Evolutionary conservation across 2,888 invertebrate genomes (phyloP), one percentile per base, ranked within the genome.

Genomic region (Megastigmus dorsalis): DNA sequence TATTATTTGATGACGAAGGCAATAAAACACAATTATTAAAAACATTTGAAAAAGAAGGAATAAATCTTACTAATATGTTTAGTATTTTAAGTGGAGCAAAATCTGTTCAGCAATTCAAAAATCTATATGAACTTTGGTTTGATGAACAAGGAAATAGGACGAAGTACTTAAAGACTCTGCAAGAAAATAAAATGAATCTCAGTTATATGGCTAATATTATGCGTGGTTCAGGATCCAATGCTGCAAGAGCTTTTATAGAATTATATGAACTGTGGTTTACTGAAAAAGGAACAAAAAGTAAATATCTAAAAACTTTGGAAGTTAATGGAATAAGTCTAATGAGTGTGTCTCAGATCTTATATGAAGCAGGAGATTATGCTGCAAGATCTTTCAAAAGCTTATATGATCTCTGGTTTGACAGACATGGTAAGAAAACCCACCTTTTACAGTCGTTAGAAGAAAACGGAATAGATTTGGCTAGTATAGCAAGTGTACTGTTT

Each of bases 401-500:
- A 1, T 55, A 36, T n/a, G 4, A 60, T 59, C 28, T 69, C 0
- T 69, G 60, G 69, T 71, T 71, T 28, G 63, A 71, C 26, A 30
- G 55, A 6, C 1, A 45, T 4, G 71, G 63, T 20, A 55, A 63
- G 7, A 62, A 55, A 38, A 50, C 26, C 0, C 18, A 7, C 13
- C 60, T 23, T 69, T 41, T 69, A 30, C 48, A 30, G 36, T 15
- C 6, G 18, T 20, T 69, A 28, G 50, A 69, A 41, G n/a, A 36
- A 23, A 5, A 23, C 6, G 48, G 38, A 3, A 28, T 60, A 41
- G 43, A 28, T 23, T 28, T 60, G 10, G 9, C n/a, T n/a, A n/a
- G n/a, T n/a, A n/a, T n/a, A n/a, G n/a, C n/a, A n/a, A n/a, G n/a
- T n/a, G n/a, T n/a, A n/a, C n/a, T n/a, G n/a, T n/a, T n/a, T n/a